Base-by-base conservation (phyloP, 2,888 invertebrate genomes). In the Drosophila prolongata region DNA sequence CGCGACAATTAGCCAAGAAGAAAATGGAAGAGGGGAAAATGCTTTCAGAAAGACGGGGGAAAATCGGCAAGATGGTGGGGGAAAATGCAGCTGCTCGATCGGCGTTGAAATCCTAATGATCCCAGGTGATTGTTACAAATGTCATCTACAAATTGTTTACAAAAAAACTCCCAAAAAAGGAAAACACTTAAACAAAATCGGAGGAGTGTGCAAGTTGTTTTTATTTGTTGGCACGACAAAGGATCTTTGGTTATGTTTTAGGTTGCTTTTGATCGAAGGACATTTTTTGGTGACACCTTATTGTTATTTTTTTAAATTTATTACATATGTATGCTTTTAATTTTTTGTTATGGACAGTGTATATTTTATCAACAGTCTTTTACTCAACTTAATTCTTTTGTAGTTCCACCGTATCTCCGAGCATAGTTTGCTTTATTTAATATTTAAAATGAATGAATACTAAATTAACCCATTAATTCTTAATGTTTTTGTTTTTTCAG, bases 21-120 rank as follows among this genome's bases (percentile, higher is more conserved):
- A 5, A 30, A 37, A 24, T 44, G 34, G 35, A 40, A 27, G 67
- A 13, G 30, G 61, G 54, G 24, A 37, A 38, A 37, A 38, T 8
- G 19, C 30, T 8, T 27, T 9, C n/a, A 6, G 16, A 14, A 11
- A 13, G 14, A 57, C 5, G 43, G 47, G 47, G 27, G 3, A 40
- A 40, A 40, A 3, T 6, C n/a, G 6, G 6, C n/a, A 2, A n/a
- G 9, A 49, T 46, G 30, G 44, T 11, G 16, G 56, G 57, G 57
- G 19, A 11, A 40, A 56, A 13, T 46, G 66, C 70, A 74, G 75
- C 66, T 70, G 75, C 35, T 8, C 24, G 59, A 27, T 59, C 49
- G 49, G 61, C 38, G 67, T 68, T 75, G 67, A 71, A 71, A 56
- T 71, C 70, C 44, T 75, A 71, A 71, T 71, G 70, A 71, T 71